These are phyloP conservation scores for Calyptommatus sinebrachiatus DNA, from an alignment of 2,113 vertebrate genomes.

Conservation along the genomic window DNA sequence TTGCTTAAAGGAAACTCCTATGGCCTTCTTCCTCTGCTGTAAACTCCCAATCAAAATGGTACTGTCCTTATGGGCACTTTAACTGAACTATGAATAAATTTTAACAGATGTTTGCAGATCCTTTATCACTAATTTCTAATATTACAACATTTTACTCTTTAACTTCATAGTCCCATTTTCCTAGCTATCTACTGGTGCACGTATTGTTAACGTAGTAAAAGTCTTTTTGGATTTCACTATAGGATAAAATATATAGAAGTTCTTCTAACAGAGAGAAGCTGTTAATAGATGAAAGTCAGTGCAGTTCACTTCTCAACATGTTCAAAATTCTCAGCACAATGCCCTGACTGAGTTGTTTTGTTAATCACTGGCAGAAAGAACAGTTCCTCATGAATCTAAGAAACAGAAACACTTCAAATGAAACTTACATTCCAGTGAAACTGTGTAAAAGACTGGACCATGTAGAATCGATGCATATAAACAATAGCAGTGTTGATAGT, in stretches of 20 bases:
- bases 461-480: conserved; percentile 98
- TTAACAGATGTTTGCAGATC: background rate
- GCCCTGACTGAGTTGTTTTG: background rate
- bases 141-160: background rate
- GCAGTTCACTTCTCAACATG: background rate
- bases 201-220: background rate
- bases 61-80: background rate
- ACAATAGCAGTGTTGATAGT: conserved; percentile 97
- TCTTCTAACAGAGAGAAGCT: background rate
- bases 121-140: background rate
- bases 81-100: background rate
- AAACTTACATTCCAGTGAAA: conserved; percentile 92
- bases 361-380: background rate
- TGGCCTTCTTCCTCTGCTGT: background rate
- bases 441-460: conserved; percentile 95
- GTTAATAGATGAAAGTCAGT: background rate
- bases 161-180: background rate
- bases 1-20: background rate
- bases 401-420: background rate
- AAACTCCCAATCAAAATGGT: too few relatives aligned
- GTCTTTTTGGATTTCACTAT: background rate
- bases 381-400: background rate
- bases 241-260: background rate
- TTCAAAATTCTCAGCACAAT: background rate
- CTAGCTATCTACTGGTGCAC: background rate